Evolutionary conservation across 2,113 vertebrate species (phyloP).

Genomic region (Otolemur garnettii): DNA sequence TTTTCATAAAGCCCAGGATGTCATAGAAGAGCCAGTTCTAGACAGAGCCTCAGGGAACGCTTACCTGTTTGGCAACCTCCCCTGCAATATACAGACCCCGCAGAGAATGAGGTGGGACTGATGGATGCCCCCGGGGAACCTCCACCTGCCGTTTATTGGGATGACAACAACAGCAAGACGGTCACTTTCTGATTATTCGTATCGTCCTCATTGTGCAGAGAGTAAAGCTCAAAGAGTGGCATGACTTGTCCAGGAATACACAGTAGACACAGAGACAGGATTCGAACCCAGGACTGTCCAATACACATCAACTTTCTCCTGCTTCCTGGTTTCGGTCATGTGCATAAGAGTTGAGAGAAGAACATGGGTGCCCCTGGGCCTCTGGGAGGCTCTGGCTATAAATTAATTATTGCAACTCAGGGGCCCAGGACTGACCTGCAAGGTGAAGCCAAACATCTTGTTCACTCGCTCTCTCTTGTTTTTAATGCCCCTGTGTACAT

Average conservation of each 20-base stretch:
- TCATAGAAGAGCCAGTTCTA: neutral
- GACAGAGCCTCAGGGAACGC: rapidly evolving
- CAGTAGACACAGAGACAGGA: no score
- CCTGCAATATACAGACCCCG: rapidly evolving
- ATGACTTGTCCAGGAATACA: neutral
- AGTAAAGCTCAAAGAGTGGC: neutral
- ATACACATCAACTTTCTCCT: neutral
- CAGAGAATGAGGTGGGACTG: neutral
- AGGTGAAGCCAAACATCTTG: rapidly evolving
- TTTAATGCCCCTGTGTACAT: neutral
- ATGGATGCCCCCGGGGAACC: neutral
- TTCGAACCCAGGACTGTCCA: rapidly evolving
- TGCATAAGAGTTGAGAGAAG: rapidly evolving
- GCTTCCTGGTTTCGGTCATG: neutral
- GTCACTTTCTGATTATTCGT: rapidly evolving
- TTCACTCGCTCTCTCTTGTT: no score
- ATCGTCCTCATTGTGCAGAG: neutral
- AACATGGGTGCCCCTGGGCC: neutral
- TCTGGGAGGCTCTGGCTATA: neutral
- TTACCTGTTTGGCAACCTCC: neutral
- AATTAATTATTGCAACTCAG: neutral
- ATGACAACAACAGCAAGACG: neutral
- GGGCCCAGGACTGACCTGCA: neutral
- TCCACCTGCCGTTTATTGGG: neutral
- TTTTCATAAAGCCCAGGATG: neutral